phyloP scores from a whole-genome alignment of 2,888 invertebrate species.

The Agrotis exclamationis region DNA sequence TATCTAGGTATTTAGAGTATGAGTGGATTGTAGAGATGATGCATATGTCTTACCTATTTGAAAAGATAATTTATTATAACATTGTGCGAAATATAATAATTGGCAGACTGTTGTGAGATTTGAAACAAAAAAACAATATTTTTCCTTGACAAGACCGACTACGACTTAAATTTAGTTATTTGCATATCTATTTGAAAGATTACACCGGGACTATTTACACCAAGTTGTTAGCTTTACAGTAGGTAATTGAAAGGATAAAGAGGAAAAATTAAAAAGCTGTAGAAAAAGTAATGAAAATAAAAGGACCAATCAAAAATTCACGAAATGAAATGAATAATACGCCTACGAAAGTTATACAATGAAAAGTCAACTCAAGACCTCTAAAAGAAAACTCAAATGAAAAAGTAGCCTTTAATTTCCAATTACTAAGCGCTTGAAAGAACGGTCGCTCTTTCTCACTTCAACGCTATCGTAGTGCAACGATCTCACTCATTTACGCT shows the following conservation, averaged over 20 bases:
- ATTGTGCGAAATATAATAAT: too few species aligned
- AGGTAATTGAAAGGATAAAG: neutral
- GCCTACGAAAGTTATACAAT: constrained; percentile 12
- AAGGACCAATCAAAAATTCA: constrained; percentile 9
- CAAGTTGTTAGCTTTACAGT: neutral
- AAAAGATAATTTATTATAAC: neutral
- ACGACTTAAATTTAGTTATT: neutral
- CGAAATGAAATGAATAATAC: constrained; percentile 18
- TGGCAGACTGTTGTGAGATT: neutral
- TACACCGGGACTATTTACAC: neutral
- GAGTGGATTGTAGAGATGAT: neutral
- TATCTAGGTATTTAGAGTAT: too few species aligned
- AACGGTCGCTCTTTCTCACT: constrained; percentile 56
- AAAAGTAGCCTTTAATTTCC: constrained; percentile 36
- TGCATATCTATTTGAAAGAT: neutral
- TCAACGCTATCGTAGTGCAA: constrained; percentile 65
- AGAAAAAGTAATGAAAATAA: constrained; percentile 14
- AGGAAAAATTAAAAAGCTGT: neutral
- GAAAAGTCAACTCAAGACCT: constrained; percentile 24
- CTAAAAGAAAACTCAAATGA: constrained; percentile 13
- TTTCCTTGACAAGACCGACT: neutral
- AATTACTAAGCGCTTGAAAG: constrained; percentile 41
- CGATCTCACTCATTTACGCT: constrained; percentile 70
- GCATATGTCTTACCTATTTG: neutral
- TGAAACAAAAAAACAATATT: neutral